Base-by-base conservation (phyloP, 2,888 invertebrate genomes). In the Rhagonycha fulva region DNA sequence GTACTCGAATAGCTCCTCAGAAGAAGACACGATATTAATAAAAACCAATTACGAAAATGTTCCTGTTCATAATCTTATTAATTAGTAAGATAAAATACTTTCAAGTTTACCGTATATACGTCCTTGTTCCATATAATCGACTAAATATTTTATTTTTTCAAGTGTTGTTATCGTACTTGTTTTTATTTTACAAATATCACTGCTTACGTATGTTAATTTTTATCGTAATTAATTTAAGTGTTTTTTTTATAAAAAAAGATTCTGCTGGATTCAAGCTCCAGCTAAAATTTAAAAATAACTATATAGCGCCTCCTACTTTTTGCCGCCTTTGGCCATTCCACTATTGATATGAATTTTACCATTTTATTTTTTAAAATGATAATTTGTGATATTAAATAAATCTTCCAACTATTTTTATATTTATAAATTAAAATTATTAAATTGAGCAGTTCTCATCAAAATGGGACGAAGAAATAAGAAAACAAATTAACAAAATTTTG, bases 1-100 rank as follows among this genome's bases (percentile, higher is more conserved):
- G 7, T 80, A 83, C 62, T 80, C 78, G 9, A 80, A 81, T 69
- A 82, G 80, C 60, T 80, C 81, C 9, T 80, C 80, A 3, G 84
- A 82, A 30, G 83, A 84, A 47, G 83, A 83, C 69, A 80, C 81
- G 14, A 81, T 81, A 26, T 68, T 81, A 69, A 74, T 73, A 19
- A 28, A 72, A 10, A 70, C 74, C 4, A 77, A 80, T 23, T 81
- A 79, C 63, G 80, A 81, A 73, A 81, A 81, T 70, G 71, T 76
- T 66, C 81, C 81, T 11, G 47, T 71, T 9, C 68, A 72, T 28
- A 70, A 32, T 68, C 70, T 68, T 23, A 70, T 70, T 14, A 73
- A 68, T 60, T 72, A 47, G 47, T 47, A n/a, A n/a, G 47, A 47
- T 47, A 47, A 47, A 71, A 23, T 75, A 62, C 14, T 60, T 68